These are phyloP conservation scores for Alectoris magna DNA, from an alignment of 2,797 vertebrate species.

Conservation along the genomic window DNA sequence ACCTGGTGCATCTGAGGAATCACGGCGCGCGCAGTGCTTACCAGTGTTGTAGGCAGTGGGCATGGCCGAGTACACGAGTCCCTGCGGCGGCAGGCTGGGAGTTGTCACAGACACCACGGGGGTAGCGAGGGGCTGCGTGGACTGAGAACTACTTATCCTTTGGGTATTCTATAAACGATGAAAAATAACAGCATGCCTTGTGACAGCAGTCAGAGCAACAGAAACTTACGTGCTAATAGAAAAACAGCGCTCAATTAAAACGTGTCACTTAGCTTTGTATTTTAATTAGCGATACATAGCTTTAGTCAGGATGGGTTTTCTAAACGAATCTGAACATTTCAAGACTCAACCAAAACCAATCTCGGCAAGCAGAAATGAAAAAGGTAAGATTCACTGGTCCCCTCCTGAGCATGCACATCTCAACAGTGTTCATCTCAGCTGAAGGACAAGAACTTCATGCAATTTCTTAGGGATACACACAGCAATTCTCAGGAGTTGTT, in stretches of 20 bases:
- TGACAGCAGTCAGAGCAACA: neutral
- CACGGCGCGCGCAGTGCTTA: constrained; percentile 71
- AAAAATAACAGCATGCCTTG: constrained; percentile 36
- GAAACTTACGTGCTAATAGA: neutral
- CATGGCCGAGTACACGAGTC: constrained; percentile 96
- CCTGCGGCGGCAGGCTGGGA: constrained; percentile 94
- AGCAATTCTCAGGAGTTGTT: constrained; percentile 54
- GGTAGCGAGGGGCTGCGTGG: constrained; percentile 91
- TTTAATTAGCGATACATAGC: neutral
- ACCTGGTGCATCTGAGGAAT: neutral
- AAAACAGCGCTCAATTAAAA: constrained; percentile 15
- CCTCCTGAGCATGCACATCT: constrained; percentile 6
- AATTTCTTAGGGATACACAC: neutral
- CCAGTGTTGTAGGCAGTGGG: constrained; percentile 97
- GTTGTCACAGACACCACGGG: constrained; percentile 98
- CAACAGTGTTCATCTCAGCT: neutral
- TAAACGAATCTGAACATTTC: neutral
- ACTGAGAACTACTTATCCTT: constrained; percentile 95
- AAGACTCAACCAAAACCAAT: neutral
- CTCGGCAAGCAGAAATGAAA: neutral
- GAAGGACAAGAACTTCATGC: neutral
- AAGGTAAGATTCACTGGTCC: neutral
- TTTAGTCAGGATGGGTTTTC: neutral
- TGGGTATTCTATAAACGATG: constrained; percentile 89
- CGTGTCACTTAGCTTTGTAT: neutral